Conservation (phyloP, 2,113 vertebrate genomes). For the Pachyramphus minor region DNA sequence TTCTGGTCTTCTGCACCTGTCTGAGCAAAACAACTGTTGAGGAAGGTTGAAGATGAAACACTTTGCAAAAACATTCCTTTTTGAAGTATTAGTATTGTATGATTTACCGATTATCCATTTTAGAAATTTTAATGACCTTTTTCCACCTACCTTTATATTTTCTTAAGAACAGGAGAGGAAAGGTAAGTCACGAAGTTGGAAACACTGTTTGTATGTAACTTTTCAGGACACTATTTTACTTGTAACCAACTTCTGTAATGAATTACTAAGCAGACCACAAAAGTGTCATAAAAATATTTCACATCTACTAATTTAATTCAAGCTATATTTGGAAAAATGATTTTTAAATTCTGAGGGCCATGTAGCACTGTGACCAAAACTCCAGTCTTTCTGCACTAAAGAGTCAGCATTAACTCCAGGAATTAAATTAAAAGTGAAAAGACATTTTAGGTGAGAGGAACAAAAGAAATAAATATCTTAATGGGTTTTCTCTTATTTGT, state of each 20-base stretch:
- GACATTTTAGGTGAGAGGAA: neutral
- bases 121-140: neutral
- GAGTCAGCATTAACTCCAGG: neutral
- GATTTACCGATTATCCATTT: neutral
- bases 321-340: neutral
- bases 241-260: neutral
- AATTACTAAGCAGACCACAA: neutral
- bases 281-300: neutral
- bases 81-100: neutral
- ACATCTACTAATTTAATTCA: neutral
- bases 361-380: neutral
- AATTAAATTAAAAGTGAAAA: neutral
- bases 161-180: neutral
- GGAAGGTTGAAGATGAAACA: neutral
- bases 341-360: neutral
- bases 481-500: neutral
- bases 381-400: neutral
- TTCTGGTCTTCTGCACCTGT: neutral
- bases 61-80: neutral
- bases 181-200: neutral
- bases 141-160: neutral
- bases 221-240: neutral
- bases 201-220: neutral
- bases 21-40: accelerated
- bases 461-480: neutral